Evolutionary conservation across 1,140 invertebrate species (phyloP).

Genomic region (Drosophila nigromelanica): DNA sequence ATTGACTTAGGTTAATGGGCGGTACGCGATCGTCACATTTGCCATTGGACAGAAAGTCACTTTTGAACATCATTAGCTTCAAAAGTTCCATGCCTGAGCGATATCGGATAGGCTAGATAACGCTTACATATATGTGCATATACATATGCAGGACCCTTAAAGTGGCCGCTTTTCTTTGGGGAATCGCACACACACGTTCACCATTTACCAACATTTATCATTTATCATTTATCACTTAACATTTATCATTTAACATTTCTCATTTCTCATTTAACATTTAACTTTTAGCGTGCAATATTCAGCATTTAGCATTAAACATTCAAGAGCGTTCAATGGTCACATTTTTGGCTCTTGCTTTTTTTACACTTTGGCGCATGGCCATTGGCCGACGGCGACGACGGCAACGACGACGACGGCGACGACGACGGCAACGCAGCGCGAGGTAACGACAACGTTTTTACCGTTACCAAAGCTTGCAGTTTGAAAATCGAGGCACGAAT

Average conservation of each 20-base stretch:
- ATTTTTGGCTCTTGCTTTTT: constrained; percentile 19
- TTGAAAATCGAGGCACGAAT: constrained; percentile 48
- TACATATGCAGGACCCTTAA: neutral
- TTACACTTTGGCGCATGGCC: constrained; percentile 50
- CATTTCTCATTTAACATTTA: constrained; percentile 26
- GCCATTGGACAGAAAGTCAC: constrained; percentile 83
- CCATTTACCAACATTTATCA: constrained; percentile 39
- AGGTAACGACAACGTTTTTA: constrained; percentile 40
- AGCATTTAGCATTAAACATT: constrained; percentile 20
- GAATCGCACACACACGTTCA: constrained; percentile 45
- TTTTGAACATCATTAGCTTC: constrained; percentile 84
- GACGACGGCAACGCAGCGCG: constrained; percentile 14
- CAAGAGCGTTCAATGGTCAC: constrained; percentile 48
- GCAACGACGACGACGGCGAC: neutral
- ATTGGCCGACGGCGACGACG: constrained; percentile 44
- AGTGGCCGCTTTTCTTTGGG: constrained; percentile 7
- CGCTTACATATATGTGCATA: neutral
- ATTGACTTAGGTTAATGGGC: constrained; percentile 88
- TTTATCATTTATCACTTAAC: neutral
- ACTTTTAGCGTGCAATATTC: neutral
- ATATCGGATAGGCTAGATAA: neutral
- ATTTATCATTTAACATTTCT: constrained; percentile 21
- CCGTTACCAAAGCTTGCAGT: constrained; percentile 68
- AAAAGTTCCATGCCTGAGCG: constrained; percentile 79
- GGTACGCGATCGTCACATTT: constrained; percentile 86